Evolutionary conservation across 2,888 invertebrate genomes (phyloP).

Genomic region (Lacanobia wlatinum): DNA sequence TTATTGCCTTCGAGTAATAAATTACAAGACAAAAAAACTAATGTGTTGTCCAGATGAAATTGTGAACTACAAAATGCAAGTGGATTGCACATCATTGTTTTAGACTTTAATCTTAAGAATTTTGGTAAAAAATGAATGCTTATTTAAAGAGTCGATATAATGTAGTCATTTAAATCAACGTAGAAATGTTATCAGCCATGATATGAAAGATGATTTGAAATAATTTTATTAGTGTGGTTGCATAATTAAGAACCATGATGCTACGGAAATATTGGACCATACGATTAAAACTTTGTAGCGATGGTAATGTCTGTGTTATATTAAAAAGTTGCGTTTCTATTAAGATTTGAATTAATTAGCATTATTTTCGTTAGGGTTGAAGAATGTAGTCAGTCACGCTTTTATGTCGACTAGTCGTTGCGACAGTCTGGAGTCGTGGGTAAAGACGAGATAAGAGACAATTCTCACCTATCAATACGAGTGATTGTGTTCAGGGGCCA

Average conservation of each 20-base stretch:
- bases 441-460: constrained; percentile 19
- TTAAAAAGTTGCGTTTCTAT: constrained; percentile 75
- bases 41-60: constrained; percentile 62
- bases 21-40: constrained; percentile 60
- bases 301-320: constrained; percentile 66
- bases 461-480: constrained; percentile 45
- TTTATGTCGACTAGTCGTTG: constrained; percentile 69
- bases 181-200: constrained; percentile 69
- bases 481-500: constrained; percentile 23
- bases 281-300: constrained; percentile 59
- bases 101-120: constrained; percentile 64
- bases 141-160: constrained; percentile 74
- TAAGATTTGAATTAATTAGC: constrained; percentile 78
- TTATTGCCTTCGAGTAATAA: constrained; percentile 73
- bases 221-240: constrained; percentile 62
- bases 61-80: constrained; percentile 67
- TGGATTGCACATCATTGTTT: constrained; percentile 69
- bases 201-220: constrained; percentile 55
- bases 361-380: constrained; percentile 77
- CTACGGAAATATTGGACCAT: constrained; percentile 65
- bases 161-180: constrained; percentile 75
- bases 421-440: constrained; percentile 59
- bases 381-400: constrained; percentile 73
- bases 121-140: constrained; percentile 72
- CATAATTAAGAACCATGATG: constrained; percentile 61